A percentile compares a stretch with the other conserved stretches of the same genome.
Conservation (phyloP, 2,888 invertebrate species). For the Caenorhabditis sp. region DNA sequence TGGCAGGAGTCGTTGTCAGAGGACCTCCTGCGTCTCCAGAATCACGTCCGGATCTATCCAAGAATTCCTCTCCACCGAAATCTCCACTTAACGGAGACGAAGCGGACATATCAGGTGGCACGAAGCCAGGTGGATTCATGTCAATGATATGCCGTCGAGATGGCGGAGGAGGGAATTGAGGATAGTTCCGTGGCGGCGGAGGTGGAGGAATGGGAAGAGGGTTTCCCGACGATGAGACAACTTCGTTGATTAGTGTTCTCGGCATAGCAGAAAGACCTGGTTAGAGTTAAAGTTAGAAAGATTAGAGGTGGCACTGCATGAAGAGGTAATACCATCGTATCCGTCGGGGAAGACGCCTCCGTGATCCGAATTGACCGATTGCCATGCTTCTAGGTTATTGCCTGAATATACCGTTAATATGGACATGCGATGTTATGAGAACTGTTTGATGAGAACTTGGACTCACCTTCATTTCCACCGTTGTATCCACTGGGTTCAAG, state of each 20-base stretch:
- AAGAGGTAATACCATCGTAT: constrained; percentile 57
- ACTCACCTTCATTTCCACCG: constrained; percentile 60
- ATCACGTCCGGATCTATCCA: constrained; percentile 48
- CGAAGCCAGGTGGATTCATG: constrained; percentile 43
- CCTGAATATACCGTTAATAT: constrained; percentile 51
- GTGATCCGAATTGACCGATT: constrained; percentile 31
- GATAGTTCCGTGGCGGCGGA: constrained; percentile 23
- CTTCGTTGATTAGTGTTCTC: constrained; percentile 56
- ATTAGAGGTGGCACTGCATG: constrained; percentile 16
- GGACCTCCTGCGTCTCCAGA: constrained; percentile 29
- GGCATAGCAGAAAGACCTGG: constrained; percentile 64
- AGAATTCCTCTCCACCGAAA: constrained; percentile 28
- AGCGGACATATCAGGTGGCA: constrained; percentile 37
- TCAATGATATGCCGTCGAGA: constrained; percentile 37
- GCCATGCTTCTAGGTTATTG: constrained; percentile 67
- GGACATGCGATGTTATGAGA: not conserved
- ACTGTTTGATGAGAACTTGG: not conserved
- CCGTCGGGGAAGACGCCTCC: constrained; percentile 62
- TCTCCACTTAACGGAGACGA: constrained; percentile 61
- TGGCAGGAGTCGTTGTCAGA: constrained; percentile 14
- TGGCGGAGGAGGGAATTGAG: constrained; percentile 36
- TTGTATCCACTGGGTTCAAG: constrained; percentile 59
- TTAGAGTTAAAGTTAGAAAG: constrained; percentile 40
- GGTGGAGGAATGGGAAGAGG: constrained; percentile 13
- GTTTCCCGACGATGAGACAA: constrained; percentile 34